Conservation (phyloP, 2,888 invertebrate species). For the Parnassius smintheus region DNA sequence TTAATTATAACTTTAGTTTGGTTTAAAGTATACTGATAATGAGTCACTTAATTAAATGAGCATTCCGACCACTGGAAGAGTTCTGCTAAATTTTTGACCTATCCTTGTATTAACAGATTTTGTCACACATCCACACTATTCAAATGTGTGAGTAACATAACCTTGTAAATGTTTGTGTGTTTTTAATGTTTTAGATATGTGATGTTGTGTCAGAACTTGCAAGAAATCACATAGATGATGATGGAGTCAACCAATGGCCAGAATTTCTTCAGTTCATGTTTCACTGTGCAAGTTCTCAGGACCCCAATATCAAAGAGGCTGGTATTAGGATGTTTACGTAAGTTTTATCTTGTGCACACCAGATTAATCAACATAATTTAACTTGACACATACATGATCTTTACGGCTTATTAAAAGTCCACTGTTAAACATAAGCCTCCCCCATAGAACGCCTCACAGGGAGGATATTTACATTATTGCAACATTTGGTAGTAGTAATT, state of each 20-base stretch:
- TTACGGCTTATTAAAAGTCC: too few species aligned
- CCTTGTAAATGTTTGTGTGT: background rate
- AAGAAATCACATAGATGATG: slow-evolving; percentile 95
- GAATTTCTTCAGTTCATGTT: slow-evolving; percentile 97
- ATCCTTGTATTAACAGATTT: slow-evolving; percentile 1
- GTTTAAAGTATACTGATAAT: too few species aligned
- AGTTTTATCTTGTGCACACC: slow-evolving; percentile 49
- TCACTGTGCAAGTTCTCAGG: slow-evolving; percentile 93
- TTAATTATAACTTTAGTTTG: too few species aligned
- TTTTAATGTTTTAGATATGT: slow-evolving; percentile 81
- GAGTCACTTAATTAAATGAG: too few species aligned
- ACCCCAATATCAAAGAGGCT: slow-evolving; percentile 92
- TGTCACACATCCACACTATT: background rate
- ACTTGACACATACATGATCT: too few species aligned
- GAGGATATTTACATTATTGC: too few species aligned
- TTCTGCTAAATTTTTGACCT: too few species aligned
- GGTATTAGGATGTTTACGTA: slow-evolving; percentile 97
- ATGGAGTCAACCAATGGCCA: slow-evolving; percentile 97
- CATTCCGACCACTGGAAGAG: too few species aligned
- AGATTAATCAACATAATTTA: background rate
- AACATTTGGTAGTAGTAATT: too few species aligned
- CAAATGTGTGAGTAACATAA: background rate
- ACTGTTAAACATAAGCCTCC: too few species aligned
- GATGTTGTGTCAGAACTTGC: slow-evolving; percentile 98
- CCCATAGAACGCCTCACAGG: too few species aligned